Evolutionary conservation across 2,888 invertebrate genomes (phyloP).

Genomic region (Orthonevra nobilis): DNA sequence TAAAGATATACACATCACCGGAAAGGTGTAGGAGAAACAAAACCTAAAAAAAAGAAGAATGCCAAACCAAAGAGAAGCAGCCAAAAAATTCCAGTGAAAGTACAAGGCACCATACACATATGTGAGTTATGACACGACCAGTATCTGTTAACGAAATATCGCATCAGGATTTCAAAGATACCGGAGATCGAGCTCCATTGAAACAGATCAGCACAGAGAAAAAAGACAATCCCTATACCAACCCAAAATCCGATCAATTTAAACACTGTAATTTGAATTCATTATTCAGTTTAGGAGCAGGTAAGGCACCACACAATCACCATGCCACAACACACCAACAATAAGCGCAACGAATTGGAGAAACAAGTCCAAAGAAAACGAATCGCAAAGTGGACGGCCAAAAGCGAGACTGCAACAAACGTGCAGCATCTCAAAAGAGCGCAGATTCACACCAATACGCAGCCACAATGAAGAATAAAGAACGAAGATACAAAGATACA

Average conservation of each 20-base stretch:
- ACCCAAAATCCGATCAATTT: slow-evolving; percentile 27
- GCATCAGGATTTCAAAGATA: slow-evolving; percentile 24
- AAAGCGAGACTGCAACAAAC: slow-evolving; percentile 17
- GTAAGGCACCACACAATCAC: slow-evolving; percentile 25
- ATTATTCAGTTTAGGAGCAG: slow-evolving; percentile 44
- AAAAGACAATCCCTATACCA: slow-evolving; percentile 44
- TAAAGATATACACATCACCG: slow-evolving; percentile 41
- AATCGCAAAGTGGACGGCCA: slow-evolving; percentile 25
- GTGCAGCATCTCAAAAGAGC: slow-evolving; percentile 33
- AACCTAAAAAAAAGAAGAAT: too few species aligned
- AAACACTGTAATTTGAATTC: slow-evolving; percentile 64
- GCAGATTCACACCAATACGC: slow-evolving; percentile 24
- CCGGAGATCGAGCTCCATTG: slow-evolving; percentile 33
- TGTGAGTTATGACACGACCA: slow-evolving; percentile 38
- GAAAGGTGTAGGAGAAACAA: not conserved
- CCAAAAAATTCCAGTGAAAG: slow-evolving; percentile 55
- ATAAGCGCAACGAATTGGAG: slow-evolving; percentile 43
- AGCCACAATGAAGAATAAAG: not conserved
- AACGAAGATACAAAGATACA: slow-evolving; percentile 6
- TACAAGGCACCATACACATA: slow-evolving; percentile 46
- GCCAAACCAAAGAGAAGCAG: slow-evolving; percentile 13
- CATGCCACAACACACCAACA: not conserved
- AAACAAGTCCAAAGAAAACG: slow-evolving; percentile 39
- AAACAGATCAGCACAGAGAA: slow-evolving; percentile 30
- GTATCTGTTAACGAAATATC: slow-evolving; percentile 36